A percentile compares a stretch with the other conserved stretches of the same genome.
Conservation (phyloP, 2,113 vertebrate species). For the Choloepus hoffmanni region DNA sequence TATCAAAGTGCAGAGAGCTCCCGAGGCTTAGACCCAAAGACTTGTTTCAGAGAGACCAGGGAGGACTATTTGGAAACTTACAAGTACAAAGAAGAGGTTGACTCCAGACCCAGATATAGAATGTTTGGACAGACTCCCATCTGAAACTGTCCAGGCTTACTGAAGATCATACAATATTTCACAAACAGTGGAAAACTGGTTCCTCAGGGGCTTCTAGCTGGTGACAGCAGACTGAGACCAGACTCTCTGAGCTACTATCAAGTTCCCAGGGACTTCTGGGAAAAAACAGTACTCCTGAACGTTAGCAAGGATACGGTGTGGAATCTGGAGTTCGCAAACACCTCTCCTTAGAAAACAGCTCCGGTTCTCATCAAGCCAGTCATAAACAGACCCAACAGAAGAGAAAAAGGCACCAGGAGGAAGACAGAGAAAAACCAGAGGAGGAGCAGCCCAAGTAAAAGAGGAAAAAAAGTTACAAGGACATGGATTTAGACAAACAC, state of each 20-base stretch:
- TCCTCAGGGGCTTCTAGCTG: slow-evolving; percentile 60
- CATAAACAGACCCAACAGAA: slow-evolving; percentile 66
- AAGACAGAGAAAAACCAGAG: slow-evolving; percentile 65
- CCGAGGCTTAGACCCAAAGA: slow-evolving; percentile 87
- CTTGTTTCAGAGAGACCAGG: slow-evolving; percentile 76
- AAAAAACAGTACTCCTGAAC: slow-evolving; percentile 63
- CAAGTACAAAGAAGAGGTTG: slow-evolving; percentile 69
- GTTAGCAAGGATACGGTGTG: slow-evolving; percentile 64
- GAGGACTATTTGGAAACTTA: slow-evolving; percentile 68
- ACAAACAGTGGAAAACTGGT: slow-evolving; percentile 58
- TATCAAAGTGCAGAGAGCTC: slow-evolving; percentile 89
- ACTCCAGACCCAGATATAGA: slow-evolving; percentile 13
- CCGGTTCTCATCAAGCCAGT: slow-evolving; percentile 72
- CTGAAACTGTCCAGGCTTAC: slow-evolving; percentile 56
- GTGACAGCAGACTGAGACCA: slow-evolving; percentile 38
- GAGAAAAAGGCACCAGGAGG: slow-evolving; percentile 65
- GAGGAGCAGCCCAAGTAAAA: slow-evolving; percentile 64
- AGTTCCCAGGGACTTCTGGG: not conserved
- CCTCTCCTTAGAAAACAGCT: slow-evolving; percentile 78
- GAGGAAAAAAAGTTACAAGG: slow-evolving; percentile 70
- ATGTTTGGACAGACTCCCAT: slow-evolving; percentile 66
- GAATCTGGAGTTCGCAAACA: slow-evolving; percentile 73
- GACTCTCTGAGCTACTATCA: slow-evolving; percentile 50
- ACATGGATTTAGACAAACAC: slow-evolving; percentile 68
- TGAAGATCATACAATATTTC: slow-evolving; percentile 54